Percentiles rank a stretch among this genome's conserved stretches.
phyloP scores from a whole-genome alignment of 2,113 vertebrate genomes.

The Sigmodon hispidus region DNA sequence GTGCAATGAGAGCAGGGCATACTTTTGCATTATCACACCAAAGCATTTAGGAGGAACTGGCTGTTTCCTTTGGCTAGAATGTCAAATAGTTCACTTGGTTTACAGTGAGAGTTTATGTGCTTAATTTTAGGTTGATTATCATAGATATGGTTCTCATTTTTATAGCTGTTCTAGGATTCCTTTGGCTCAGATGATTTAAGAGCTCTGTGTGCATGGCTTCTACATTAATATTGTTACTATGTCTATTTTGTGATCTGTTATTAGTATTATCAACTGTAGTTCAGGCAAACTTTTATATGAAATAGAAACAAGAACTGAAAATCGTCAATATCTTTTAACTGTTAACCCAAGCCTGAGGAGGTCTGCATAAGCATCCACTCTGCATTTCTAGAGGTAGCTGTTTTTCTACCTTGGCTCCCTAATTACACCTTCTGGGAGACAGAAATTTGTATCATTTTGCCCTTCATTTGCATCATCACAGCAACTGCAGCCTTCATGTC shows the following conservation, averaged over 20 bases:
- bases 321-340: constrained; percentile 77
- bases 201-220: constrained; percentile 60
- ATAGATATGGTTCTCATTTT: constrained; percentile 62
- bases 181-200: constrained; percentile 73
- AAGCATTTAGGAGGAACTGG: constrained; percentile 60
- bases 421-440: constrained; percentile 81
- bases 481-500: constrained; percentile 75
- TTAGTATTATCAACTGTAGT: constrained; percentile 78
- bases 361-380: constrained; percentile 67
- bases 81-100: constrained; percentile 75
- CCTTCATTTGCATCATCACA: constrained; percentile 82
- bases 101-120: constrained; percentile 75
- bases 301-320: constrained; percentile 67
- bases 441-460: constrained; percentile 78
- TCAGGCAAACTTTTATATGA: constrained; percentile 75
- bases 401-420: constrained; percentile 70
- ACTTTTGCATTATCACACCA: constrained; percentile 62
- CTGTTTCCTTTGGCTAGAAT: constrained; percentile 69
- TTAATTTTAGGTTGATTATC: constrained; percentile 77
- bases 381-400: constrained; percentile 69
- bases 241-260: constrained; percentile 78
- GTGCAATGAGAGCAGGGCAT: constrained; percentile 17
- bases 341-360: constrained; percentile 73
- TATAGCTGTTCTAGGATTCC: constrained; percentile 57
- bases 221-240: constrained; percentile 60